phyloP scores from a whole-genome alignment of 2,888 invertebrate genomes.

The Hesperia comma region DNA sequence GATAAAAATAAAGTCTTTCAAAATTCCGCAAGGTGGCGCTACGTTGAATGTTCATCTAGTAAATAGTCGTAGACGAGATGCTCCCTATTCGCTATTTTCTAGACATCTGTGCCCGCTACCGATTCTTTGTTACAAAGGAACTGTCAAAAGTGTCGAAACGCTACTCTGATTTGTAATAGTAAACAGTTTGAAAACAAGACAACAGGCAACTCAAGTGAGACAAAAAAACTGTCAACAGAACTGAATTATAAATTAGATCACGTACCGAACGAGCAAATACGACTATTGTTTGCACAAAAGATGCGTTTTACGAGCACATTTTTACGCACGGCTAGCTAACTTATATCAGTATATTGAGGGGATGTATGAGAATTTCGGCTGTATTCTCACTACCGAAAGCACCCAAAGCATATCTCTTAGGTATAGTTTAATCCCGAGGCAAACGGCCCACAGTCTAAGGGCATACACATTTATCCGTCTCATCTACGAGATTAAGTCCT shows the following conservation, averaged over 20 bases:
- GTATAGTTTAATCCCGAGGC: background rate
- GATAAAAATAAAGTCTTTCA: too few relatives aligned
- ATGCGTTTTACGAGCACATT: slow-evolving; percentile 3
- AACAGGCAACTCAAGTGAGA: too few relatives aligned
- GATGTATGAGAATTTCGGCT: slow-evolving; percentile 6
- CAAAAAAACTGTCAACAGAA: too few relatives aligned
- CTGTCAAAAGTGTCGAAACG: too few relatives aligned
- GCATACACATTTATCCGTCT: slow-evolving; percentile 8
- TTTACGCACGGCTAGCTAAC: background rate
- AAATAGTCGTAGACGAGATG: too few relatives aligned
- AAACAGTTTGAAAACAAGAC: too few relatives aligned
- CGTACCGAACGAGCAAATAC: background rate
- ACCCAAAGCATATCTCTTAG: background rate
- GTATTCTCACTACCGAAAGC: background rate
- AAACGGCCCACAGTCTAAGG: background rate
- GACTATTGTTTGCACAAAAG: background rate
- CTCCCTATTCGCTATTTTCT: too few relatives aligned
- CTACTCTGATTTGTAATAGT: too few relatives aligned
- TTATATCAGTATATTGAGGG: background rate
- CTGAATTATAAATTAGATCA: background rate
- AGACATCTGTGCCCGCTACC: too few relatives aligned
- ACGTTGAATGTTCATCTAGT: too few relatives aligned
- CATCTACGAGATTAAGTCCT: slow-evolving; percentile 13
- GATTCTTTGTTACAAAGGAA: too few relatives aligned
- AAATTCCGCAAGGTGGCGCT: too few relatives aligned